Base-by-base conservation (phyloP, 2,113 vertebrate species). In the Forbesichthys papilliferus region DNA sequence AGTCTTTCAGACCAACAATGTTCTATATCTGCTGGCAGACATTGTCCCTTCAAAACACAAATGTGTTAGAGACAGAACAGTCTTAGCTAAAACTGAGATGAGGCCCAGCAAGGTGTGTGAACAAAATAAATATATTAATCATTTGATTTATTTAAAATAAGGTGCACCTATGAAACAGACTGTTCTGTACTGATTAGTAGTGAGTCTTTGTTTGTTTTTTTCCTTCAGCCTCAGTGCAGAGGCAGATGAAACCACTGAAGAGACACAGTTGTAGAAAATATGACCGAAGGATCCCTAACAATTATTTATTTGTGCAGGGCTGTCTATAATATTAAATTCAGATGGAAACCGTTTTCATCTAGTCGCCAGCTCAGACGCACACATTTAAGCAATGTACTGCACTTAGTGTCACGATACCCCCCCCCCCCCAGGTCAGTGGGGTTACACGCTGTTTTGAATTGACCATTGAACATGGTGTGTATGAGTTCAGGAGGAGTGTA, bases 241-340 rank as follows among this genome's bases (percentile, higher is more conserved):
- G 27, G 27, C 27, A 68, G 75, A 86, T 47, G 79, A 87, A 82
- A 75, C 81, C 79, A 61, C 57, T 68, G 48, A 68, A 62, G 74
- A 77, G 73, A 73, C 69, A 75, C 84, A 80, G 78, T 87, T 79
- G 88, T 88, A 83, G 61, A 64, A 2, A 61, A 81, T 76, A 85
- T 84, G 82, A 81, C 82, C 82, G 73, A 71, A 78, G 82, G 60
- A 77, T 84, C 86, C 86, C 83, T 82, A 89, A 84, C 81, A 80
- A 84, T 80, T 80, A 84, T 71, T 80, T 77, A 61, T 74, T 73
- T 58, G 48, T 67, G 65, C 77, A 65, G 67, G 79, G 76, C 64
- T 75, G 62, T 47, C 79, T 62, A 67, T 75, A 69, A 76, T 48
- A 27, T 73, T 63, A 77, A 85, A 81, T 60, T 75, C 74, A 61